Percentiles rank a stretch among this genome's conserved stretches.
phyloP scores from a whole-genome alignment of 2,797 vertebrate species.

The Paedocypris micromegethes region DNA sequence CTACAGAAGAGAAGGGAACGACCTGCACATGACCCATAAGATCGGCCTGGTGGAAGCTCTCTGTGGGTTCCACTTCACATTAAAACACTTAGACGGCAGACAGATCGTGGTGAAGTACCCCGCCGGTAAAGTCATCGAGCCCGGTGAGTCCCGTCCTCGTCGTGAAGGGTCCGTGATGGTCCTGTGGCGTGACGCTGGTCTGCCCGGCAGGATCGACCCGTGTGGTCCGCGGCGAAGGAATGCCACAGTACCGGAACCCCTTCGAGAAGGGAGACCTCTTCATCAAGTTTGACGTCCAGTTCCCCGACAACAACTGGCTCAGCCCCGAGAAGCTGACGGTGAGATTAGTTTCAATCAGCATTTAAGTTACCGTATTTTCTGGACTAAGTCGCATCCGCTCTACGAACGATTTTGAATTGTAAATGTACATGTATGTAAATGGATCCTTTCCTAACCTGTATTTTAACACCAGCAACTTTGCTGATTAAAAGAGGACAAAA shows the following conservation, averaged over 20 bases:
- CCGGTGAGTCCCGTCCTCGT: constrained; percentile 68
- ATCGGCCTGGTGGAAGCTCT: constrained; percentile 94
- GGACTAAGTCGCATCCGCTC: too few species aligned
- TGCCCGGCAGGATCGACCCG: constrained; percentile 76
- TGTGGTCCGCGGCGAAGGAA: constrained; percentile 91
- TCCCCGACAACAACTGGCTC: constrained; percentile 98
- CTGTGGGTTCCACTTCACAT: constrained; percentile 94
- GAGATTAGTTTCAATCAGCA: constrained; percentile 45
- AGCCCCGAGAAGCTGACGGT: constrained; percentile 91
- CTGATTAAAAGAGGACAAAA: too few species aligned
- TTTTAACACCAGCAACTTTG: too few species aligned
- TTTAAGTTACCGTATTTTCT: too few species aligned
- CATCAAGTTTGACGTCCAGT: constrained; percentile 96
- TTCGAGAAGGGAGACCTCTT: constrained; percentile 97
- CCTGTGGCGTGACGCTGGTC: too few species aligned
- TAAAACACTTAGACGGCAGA: constrained; percentile 92
- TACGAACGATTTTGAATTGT: too few species aligned
- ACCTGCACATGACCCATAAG: constrained; percentile 92
- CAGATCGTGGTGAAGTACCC: constrained; percentile 96
- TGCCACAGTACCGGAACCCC: constrained; percentile 97
- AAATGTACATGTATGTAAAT: too few species aligned
- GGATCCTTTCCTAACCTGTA: too few species aligned
- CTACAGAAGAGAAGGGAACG: constrained; percentile 87
- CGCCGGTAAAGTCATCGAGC: constrained; percentile 95
- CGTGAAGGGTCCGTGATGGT: too few species aligned